A percentile compares a stretch with the other conserved stretches of the same genome.
These are phyloP conservation scores for Erinaceus europaeus DNA, from an alignment of 2,113 vertebrate species.

Conservation along the genomic window DNA sequence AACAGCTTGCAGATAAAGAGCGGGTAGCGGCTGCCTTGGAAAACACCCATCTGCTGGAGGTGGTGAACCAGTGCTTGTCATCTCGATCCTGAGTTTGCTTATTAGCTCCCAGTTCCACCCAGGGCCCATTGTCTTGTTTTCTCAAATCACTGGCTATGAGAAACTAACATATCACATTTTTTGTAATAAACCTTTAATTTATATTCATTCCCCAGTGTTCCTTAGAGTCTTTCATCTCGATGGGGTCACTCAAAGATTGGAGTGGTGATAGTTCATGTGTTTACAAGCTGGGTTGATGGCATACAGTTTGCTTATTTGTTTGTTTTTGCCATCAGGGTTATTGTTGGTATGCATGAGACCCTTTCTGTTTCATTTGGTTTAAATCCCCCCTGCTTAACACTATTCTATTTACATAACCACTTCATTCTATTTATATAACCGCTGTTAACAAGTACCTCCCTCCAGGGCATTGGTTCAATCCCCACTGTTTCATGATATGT, in stretches of 20 bases:
- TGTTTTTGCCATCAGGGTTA: too few species aligned
- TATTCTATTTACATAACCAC: too few species aligned
- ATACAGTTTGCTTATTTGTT: too few species aligned
- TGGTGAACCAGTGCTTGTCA: conserved; percentile 97
- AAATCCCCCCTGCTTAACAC: too few species aligned
- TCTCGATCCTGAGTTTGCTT: conserved; percentile 75
- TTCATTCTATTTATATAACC: too few species aligned
- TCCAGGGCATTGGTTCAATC: too few species aligned
- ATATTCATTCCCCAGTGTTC: conserved; percentile 51
- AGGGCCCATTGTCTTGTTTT: conserved; percentile 29
- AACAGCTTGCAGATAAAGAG: conserved; percentile 98
- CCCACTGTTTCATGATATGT: too few species aligned
- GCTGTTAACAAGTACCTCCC: too few species aligned
- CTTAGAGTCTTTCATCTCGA: conserved; percentile 1
- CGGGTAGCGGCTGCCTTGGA: conserved; percentile 96
- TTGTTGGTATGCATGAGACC: too few species aligned
- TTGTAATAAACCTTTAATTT: conserved; percentile 76
- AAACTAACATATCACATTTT: conserved; percentile 65
- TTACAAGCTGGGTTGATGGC: neutral
- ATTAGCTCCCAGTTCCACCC: neutral
- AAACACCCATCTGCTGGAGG: conserved; percentile 95
- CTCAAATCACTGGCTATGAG: conserved; percentile 41
- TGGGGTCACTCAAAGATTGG: neutral
- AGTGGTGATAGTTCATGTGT: neutral
- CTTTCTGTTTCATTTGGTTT: too few species aligned